Conservation (phyloP, 1,140 invertebrate species). For the Drosophila orena region DNA sequence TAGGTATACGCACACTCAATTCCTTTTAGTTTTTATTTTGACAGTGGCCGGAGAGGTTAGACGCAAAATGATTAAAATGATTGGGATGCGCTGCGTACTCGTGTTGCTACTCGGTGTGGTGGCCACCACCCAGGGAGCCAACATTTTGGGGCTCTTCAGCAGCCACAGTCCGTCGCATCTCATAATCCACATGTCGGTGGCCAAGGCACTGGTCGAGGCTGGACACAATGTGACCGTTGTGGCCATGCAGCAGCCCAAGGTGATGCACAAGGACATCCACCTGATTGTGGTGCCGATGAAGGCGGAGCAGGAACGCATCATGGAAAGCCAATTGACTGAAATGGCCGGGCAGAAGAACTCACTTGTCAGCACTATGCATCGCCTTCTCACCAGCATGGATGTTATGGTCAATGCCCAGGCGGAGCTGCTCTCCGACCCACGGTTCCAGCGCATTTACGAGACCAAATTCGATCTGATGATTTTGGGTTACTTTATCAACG, state of each 20-base stretch:
- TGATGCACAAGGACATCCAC: conserved; percentile 61
- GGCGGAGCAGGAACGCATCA: conserved; percentile 37
- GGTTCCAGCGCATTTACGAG: conserved; percentile 66
- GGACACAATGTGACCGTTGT: conserved; percentile 80
- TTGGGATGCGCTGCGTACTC: not conserved
- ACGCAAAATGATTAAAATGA: conserved; percentile 9
- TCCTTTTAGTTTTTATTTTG: conserved; percentile 11
- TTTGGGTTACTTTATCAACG: conserved; percentile 70
- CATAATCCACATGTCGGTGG: conserved; percentile 74
- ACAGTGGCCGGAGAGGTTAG: not conserved
- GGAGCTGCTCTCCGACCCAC: conserved; percentile 49
- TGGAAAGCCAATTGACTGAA: conserved; percentile 41
- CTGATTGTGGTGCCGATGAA: conserved; percentile 58
- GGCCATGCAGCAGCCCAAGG: conserved; percentile 43
- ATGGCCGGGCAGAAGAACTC: conserved; percentile 58
- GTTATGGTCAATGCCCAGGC: conserved; percentile 57
- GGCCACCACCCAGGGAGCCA: conserved; percentile 42
- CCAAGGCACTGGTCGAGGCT: conserved; percentile 57
- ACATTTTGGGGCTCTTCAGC: conserved; percentile 74
- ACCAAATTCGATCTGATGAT: conserved; percentile 78
- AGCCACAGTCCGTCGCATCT: conserved; percentile 75
- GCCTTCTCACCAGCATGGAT: conserved; percentile 44
- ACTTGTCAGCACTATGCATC: conserved; percentile 16
- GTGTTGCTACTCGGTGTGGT: conserved; percentile 16
- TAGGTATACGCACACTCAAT: not conserved